These are phyloP conservation scores for Netelia virgata DNA, from an alignment of 2,888 invertebrate genomes.

Conservation along the genomic window DNA sequence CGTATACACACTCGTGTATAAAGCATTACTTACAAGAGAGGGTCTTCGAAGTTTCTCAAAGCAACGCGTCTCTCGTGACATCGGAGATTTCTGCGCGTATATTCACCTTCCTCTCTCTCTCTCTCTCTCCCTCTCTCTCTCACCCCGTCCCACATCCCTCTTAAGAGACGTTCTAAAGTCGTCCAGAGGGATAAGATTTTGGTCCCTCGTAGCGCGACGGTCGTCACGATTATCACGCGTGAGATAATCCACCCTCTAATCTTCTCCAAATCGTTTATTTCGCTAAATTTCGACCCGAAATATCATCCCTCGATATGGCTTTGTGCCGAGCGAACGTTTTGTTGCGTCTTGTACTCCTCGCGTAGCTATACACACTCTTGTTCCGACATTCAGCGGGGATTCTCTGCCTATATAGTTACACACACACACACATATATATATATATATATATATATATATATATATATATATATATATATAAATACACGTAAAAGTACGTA, in stretches of 20 bases:
- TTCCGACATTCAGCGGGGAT: constrained; percentile 17
- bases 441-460: background rate
- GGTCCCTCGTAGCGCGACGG: background rate
- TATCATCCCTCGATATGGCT: constrained; percentile 31
- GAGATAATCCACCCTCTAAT: constrained; percentile 12
- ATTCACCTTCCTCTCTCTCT: too few species aligned
- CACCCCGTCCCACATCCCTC: background rate
- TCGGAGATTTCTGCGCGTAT: constrained; percentile 52
- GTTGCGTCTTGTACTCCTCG: background rate
- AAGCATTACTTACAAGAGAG: background rate
- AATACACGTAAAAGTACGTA: constrained; percentile 28
- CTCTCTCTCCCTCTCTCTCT: background rate
- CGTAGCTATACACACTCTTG: constrained; percentile 19
- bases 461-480: background rate
- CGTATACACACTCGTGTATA: constrained; percentile 1
- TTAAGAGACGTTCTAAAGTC: constrained; percentile 31
- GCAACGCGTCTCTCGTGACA: constrained; percentile 50
- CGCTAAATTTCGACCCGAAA: constrained; percentile 46
- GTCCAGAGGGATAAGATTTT: constrained; percentile 27
- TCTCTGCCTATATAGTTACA: too few species aligned
- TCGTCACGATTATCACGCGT: constrained; percentile 37
- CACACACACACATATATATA: too few species aligned
- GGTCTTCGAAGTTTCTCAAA: constrained; percentile 49
- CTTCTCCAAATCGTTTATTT: constrained; percentile 15
- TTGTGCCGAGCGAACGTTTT: constrained; percentile 16